Evolutionary conservation across 2,888 invertebrate species (phyloP).

Genomic region (Habrosyne pyritoides): DNA sequence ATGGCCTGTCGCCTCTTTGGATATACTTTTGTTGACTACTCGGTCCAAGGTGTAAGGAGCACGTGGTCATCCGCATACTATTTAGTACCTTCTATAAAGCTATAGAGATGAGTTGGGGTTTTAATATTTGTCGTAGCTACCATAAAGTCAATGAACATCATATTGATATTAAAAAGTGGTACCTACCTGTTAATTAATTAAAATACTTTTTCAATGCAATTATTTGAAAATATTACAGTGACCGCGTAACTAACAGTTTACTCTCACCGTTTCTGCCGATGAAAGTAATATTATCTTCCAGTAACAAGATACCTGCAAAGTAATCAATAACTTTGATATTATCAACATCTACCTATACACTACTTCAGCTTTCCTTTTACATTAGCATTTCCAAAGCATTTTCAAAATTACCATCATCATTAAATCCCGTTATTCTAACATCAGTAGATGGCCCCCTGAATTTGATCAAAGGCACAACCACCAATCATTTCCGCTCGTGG

Average conservation of each 20-base stretch:
- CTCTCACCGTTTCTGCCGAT: neutral
- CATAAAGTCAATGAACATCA: too few species aligned
- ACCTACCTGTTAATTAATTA: too few species aligned
- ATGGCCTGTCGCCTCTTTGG: too few species aligned
- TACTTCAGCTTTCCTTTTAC: neutral
- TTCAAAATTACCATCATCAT: conserved; percentile 22
- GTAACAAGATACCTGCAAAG: neutral
- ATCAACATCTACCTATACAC: neutral
- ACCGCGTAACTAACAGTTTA: neutral
- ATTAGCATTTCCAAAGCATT: conserved; percentile 12
- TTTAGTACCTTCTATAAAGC: too few species aligned
- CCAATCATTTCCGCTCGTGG: conserved; percentile 63
- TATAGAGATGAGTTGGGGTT: too few species aligned
- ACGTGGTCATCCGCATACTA: too few species aligned
- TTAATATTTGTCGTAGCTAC: too few species aligned
- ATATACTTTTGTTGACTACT: too few species aligned
- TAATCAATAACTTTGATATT: neutral
- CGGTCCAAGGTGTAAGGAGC: too few species aligned
- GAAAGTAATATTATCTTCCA: neutral
- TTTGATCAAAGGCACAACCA: conserved; percentile 49
- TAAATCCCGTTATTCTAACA: conserved; percentile 28
- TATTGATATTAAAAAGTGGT: too few species aligned
- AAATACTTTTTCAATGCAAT: too few species aligned
- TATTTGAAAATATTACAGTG: neutral
- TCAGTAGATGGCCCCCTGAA: conserved; percentile 34